Evolutionary conservation across 2,888 invertebrate genomes (phyloP), one percentile per base, ranked within the genome.

Genomic region (Serrognathus titanus): DNA sequence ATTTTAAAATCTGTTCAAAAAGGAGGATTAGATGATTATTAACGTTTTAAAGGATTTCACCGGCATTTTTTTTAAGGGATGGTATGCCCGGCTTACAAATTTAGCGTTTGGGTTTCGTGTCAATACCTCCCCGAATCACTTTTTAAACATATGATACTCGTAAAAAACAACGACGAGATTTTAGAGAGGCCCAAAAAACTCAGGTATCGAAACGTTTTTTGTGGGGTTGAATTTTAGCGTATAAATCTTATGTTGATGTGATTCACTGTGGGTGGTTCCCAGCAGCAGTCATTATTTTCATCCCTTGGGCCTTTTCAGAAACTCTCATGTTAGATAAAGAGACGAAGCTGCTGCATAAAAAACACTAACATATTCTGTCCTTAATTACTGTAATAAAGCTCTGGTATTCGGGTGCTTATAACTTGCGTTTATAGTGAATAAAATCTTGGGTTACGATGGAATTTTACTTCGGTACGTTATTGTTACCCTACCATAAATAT

Each of bases 241-340:
- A 46, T 50, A 51, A 41, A 55, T 51, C 55, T 56, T 20, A 48
- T 36, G 39, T 48, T 53, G 41, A 53, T 40, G 43, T 20, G 43
- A 39, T 43, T 16, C 51, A 38, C 41, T 45, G 51, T 55, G 57
- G 55, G 60, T 60, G 57, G 60, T 60, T 51, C 45, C 48, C 41
- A 43, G 20, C 43, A 43, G 43, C 47, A 49, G 49, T 59, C 53
- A 59, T 59, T 53, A 59, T 55, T 58, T 55, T 53, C 51, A 51
- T 45, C 53, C 59, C 55, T 56, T 49, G 11, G 52, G 59, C 55
- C 36, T 48, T 51, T 47, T 47, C 12, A 49, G 36, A 43, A 49
- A 48, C 54, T 49, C 49, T 48, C 40, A 36, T 40, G 53, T 46
- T 24, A 38, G 13, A 46, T 40, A 45, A 39, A 48, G 45, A 52